These are phyloP conservation scores for Sylvia borin DNA, from an alignment of 2,797 vertebrate species.

Conservation along the genomic window DNA sequence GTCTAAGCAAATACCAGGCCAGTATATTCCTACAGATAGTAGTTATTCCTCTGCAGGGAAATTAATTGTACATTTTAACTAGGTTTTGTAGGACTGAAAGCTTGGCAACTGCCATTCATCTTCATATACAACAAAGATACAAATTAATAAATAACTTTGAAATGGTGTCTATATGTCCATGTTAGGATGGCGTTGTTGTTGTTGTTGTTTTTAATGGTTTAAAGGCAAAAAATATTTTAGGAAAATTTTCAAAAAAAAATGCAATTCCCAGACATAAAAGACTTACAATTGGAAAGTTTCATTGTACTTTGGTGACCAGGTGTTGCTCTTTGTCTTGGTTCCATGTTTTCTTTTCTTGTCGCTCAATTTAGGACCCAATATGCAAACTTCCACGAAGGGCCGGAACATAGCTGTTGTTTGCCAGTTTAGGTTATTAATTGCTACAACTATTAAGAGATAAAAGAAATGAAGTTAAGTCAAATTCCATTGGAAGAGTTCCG, in stretches of 20 bases:
- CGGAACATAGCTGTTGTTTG: slow-evolving; percentile 97
- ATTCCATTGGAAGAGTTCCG: not conserved
- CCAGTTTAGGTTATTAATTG: slow-evolving; percentile 92
- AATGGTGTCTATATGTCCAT: not conserved
- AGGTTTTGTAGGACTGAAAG: not conserved
- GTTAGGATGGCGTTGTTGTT: not conserved
- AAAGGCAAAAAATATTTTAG: not conserved
- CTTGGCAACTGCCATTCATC: not conserved
- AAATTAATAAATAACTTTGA: not conserved
- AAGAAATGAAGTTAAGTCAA: not conserved
- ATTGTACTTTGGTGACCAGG: slow-evolving; percentile 98
- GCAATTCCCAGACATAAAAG: not conserved
- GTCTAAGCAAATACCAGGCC: not conserved
- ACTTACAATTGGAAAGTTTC: slow-evolving; percentile 99
- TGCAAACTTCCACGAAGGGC: slow-evolving; percentile 95
- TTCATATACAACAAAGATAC: not conserved
- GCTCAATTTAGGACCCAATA: slow-evolving; percentile 90
- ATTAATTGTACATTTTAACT: not conserved
- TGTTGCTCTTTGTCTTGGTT: slow-evolving; percentile 99
- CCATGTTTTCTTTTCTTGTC: slow-evolving; percentile 97
- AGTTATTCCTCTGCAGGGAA: not conserved
- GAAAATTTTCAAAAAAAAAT: not conserved
- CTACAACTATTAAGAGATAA: slow-evolving; percentile 81
- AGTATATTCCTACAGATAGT: not conserved
- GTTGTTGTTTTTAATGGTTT: not conserved